A percentile compares a stretch with the other conserved stretches of the same genome.
Evolutionary conservation across 2,113 vertebrate genomes (phyloP).

Genomic region (Mirza zaza): DNA sequence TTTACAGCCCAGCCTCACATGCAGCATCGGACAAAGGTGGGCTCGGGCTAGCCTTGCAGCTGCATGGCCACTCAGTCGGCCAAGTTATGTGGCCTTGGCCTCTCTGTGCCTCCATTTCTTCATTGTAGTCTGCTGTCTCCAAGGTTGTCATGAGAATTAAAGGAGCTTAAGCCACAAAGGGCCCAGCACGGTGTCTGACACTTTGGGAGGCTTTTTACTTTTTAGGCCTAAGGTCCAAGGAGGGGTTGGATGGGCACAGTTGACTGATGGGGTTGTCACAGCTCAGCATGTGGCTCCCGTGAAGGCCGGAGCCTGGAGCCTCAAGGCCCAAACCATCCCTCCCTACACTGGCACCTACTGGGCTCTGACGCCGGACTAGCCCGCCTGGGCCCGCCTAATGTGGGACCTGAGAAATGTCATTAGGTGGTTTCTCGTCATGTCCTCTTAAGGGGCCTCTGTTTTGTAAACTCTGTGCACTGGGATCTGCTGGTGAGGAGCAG

Average conservation of each 20-base stretch:
- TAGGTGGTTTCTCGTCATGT: not conserved
- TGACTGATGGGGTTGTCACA: not conserved
- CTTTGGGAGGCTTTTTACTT: not conserved
- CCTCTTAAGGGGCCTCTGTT: not conserved
- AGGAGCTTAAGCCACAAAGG: not conserved
- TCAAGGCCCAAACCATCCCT: not conserved
- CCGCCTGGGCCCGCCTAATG: rapidly evolving
- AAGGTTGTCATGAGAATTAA: not conserved
- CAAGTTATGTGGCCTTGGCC: not conserved
- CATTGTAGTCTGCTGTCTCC: not conserved
- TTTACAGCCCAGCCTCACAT: rapidly evolving
- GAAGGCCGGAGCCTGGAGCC: not conserved
- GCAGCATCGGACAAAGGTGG: not conserved
- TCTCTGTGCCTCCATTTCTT: not conserved
- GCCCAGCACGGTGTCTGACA: not conserved
- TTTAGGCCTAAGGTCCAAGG: not conserved
- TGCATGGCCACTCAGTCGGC: not conserved
- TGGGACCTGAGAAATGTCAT: not conserved
- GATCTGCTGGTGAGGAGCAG: not conserved
- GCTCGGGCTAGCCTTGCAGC: not conserved
- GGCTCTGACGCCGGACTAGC: not conserved
- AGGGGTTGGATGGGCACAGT: not conserved
- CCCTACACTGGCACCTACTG: not conserved
- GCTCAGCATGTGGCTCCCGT: not conserved
- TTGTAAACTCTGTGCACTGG: not conserved